Conservation (phyloP, 2,113 vertebrate species). For the Pygoscelis adeliae region DNA sequence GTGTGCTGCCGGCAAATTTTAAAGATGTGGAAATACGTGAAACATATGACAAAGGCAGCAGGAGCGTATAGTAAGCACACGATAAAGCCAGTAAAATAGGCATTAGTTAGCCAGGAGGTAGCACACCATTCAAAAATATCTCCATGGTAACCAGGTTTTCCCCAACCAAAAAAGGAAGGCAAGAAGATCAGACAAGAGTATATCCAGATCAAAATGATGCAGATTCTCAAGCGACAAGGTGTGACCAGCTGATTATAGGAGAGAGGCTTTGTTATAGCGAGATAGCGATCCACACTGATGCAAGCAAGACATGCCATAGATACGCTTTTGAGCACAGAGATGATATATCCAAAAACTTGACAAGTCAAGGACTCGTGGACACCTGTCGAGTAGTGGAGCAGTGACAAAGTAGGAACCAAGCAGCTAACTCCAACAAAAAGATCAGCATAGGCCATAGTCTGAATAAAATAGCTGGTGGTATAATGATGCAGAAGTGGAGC, state of each 20-base stretch:
- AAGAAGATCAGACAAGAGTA: conserved; percentile 94
- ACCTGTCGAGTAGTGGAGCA: conserved; percentile 92
- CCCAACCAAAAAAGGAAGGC: conserved; percentile 97
- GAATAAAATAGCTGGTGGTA: conserved; percentile 98
- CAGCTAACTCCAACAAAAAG: conserved; percentile 96
- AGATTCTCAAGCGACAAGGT: conserved; percentile 91
- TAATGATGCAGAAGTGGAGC: conserved; percentile 96
- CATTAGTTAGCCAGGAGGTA: conserved; percentile 94
- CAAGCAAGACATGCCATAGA: conserved; percentile 98
- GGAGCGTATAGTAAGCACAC: conserved; percentile 96
- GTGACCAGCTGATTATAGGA: conserved; percentile 98
- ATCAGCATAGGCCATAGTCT: conserved; percentile 98
- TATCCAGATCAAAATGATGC: conserved; percentile 94
- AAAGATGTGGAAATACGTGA: conserved; percentile 99
- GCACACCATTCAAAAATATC: conserved; percentile 99
- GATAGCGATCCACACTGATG: conserved; percentile 96
- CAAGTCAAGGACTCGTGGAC: conserved; percentile 94
- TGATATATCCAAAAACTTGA: conserved; percentile 95
- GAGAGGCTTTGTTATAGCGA: conserved; percentile 96
- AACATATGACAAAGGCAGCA: conserved; percentile 94
- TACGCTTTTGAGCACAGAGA: conserved; percentile 97
- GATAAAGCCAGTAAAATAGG: conserved; percentile 95
- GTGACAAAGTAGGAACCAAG: conserved; percentile 92
- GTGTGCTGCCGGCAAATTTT: conserved; percentile 98
- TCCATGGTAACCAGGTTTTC: conserved; percentile 98